These are phyloP conservation scores for Hirtodrosophila trivittata DNA, from an alignment of 2,888 invertebrate genomes.

Conservation along the genomic window DNA sequence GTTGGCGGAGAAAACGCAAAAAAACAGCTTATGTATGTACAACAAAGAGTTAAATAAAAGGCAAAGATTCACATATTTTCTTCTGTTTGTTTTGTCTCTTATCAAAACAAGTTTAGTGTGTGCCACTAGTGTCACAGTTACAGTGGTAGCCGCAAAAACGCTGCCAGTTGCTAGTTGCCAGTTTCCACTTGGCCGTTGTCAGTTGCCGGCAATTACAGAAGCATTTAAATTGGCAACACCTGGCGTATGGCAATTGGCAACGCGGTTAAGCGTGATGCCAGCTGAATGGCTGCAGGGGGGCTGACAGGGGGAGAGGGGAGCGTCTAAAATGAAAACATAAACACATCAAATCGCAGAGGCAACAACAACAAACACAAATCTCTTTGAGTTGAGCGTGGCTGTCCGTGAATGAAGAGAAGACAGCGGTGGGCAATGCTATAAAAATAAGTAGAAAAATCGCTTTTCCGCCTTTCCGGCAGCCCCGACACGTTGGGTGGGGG, in stretches of 20 bases:
- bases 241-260: constrained; percentile 60
- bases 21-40: constrained; percentile 5
- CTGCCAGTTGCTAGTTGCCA: constrained; percentile 15
- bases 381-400: constrained; percentile 54
- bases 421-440: constrained; percentile 32
- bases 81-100: constrained; percentile 35
- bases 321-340: constrained; percentile 62
- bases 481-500: constrained; percentile 15
- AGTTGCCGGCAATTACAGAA: constrained; percentile 53
- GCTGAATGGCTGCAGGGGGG: constrained; percentile 4
- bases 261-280: constrained; percentile 31
- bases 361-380: constrained; percentile 55
- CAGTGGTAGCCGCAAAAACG: constrained; percentile 39
- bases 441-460: constrained; percentile 73
- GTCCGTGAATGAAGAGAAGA: constrained; percentile 39
- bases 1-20: constrained; percentile 36
- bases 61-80: constrained; percentile 16
- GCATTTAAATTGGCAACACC: constrained; percentile 75
- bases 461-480: constrained; percentile 68
- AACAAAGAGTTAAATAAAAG: constrained; percentile 8
- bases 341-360: constrained; percentile 72
- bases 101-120: constrained; percentile 58
- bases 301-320: not conserved
- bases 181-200: not conserved
- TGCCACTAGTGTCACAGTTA: constrained; percentile 36